Conservation (phyloP, 2,797 vertebrate species). For the Chaunax sp. region DNA sequence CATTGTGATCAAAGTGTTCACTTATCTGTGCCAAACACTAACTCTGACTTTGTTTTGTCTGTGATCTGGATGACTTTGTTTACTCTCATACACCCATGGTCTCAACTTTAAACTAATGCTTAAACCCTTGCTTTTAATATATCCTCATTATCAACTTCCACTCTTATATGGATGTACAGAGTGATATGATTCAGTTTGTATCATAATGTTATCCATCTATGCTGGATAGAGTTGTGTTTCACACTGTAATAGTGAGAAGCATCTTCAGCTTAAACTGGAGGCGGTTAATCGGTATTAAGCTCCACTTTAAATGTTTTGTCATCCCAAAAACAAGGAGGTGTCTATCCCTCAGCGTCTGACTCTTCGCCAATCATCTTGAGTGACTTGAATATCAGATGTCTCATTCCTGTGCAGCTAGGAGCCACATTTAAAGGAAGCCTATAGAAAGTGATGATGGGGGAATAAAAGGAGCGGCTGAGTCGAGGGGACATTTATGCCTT, state of each 20-base stretch:
- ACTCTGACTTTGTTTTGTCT: conserved; percentile 46
- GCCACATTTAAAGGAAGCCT: conserved; percentile 66
- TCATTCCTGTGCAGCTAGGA: conserved; percentile 56
- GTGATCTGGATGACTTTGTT: conserved; percentile 62
- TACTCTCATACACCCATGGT: conserved; percentile 38
- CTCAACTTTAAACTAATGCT: conserved; percentile 11
- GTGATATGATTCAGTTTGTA: conserved; percentile 12
- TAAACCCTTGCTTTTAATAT: conserved; percentile 36
- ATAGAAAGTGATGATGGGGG: conserved; percentile 61
- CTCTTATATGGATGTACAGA: conserved; percentile 14
- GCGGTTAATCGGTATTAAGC: conserved; percentile 60
- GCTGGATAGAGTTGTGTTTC: conserved; percentile 25
- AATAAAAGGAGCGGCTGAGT: conserved; percentile 67
- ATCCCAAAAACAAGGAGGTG: conserved; percentile 64
- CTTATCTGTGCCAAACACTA: conserved; percentile 69
- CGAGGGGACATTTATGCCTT: conserved; percentile 67
- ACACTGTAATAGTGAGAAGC: conserved; percentile 10
- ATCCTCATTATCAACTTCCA: conserved; percentile 35
- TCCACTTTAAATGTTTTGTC: conserved; percentile 72
- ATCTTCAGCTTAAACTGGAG: conserved; percentile 27
- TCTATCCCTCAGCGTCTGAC: conserved; percentile 57
- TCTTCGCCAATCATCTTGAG: conserved; percentile 46
- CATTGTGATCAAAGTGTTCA: conserved; percentile 70
- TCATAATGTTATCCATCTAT: conserved; percentile 17
- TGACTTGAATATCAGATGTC: conserved; percentile 74